Conservation (phyloP, 2,888 invertebrate genomes). For the Hirtodrosophila confusa region DNA sequence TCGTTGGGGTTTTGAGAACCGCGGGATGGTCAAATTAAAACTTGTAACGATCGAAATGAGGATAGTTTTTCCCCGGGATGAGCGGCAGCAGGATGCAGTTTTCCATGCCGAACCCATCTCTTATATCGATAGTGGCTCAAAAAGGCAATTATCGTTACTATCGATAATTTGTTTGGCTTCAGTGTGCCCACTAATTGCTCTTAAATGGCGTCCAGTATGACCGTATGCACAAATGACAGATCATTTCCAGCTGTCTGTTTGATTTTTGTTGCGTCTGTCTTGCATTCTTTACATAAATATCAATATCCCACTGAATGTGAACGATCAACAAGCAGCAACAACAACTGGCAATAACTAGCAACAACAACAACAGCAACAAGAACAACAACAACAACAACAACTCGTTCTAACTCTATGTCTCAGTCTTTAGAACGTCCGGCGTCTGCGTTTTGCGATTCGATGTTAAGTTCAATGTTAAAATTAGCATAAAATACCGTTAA, state of each 20-base stretch:
- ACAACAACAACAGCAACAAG: conserved; percentile 10
- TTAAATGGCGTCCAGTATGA: background rate
- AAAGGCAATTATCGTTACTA: no score
- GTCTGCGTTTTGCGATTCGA: conserved; percentile 54
- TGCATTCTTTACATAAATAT: conserved; percentile 61
- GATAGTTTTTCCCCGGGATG: no score
- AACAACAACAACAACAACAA: conserved; percentile 12
- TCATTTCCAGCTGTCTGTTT: background rate
- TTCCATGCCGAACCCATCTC: no score
- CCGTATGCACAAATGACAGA: background rate
- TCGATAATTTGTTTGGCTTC: no score
- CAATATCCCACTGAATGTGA: conserved; percentile 54
- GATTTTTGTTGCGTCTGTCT: background rate
- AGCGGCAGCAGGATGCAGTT: no score
- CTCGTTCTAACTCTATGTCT: conserved; percentile 47
- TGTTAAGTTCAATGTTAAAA: conserved; percentile 83
- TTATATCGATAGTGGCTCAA: no score
- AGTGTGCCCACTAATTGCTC: no score
- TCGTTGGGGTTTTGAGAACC: no score
- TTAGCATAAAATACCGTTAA: conserved; percentile 83
- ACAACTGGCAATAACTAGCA: conserved; percentile 3
- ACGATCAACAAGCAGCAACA: conserved; percentile 6
- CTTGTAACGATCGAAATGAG: no score
- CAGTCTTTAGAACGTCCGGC: conserved; percentile 57
- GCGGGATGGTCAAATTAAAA: no score